These are phyloP conservation scores for Acanthosoma haemorrhoidale DNA, from an alignment of 2,888 invertebrate species.

Conservation along the genomic window DNA sequence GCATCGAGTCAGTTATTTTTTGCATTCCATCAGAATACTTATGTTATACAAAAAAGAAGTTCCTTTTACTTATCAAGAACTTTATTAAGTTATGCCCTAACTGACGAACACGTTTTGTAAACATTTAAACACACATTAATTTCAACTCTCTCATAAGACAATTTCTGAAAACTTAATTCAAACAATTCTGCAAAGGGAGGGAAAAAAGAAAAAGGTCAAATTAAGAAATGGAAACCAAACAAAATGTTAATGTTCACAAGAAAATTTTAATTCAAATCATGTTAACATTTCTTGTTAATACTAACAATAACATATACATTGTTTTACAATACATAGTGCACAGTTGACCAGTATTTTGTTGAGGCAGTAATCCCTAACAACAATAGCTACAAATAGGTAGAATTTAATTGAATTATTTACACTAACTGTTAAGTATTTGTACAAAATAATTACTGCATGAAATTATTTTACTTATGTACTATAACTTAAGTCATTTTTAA, in stretches of 20 bases:
- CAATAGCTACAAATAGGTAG: too few relatives aligned
- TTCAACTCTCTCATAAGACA: too few relatives aligned
- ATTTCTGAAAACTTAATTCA: neutral
- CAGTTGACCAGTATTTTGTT: neutral
- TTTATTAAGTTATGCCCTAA: too few relatives aligned
- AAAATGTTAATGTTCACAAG: constrained; percentile 20
- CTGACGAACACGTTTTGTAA: too few relatives aligned
- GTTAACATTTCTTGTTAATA: constrained; percentile 23
- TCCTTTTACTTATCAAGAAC: too few relatives aligned
- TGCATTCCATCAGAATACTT: too few relatives aligned
- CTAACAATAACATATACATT: constrained; percentile 2
- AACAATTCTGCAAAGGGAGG: neutral
- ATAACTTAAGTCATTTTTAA: constrained; percentile 38
- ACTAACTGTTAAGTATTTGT: neutral
- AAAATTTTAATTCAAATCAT: constrained; percentile 24
- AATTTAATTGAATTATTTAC: too few relatives aligned
- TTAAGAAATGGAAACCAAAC: too few relatives aligned
- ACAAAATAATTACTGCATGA: neutral
- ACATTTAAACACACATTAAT: too few relatives aligned
- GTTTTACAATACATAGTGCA: neutral
- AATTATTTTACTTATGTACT: constrained; percentile 15
- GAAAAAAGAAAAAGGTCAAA: neutral
- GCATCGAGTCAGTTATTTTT: too few relatives aligned
- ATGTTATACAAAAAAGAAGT: too few relatives aligned
- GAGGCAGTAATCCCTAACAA: too few relatives aligned